A percentile compares a stretch with the other conserved stretches of the same genome.
Conservation (phyloP, 2,888 invertebrate genomes). For the Acronicta leporina region DNA sequence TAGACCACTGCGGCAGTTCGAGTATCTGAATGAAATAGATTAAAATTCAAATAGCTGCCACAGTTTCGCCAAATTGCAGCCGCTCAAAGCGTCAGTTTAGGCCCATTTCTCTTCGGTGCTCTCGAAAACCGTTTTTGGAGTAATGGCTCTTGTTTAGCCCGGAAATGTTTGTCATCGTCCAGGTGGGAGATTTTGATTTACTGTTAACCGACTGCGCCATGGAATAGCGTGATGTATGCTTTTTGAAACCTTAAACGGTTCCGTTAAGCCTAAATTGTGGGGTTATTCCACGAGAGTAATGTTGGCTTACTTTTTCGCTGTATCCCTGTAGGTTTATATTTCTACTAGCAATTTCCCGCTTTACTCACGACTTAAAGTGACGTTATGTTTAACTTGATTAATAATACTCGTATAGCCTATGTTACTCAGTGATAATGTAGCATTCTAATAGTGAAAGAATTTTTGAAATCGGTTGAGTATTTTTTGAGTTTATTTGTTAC, state of each 20-base stretch:
- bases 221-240: conserved; percentile 32
- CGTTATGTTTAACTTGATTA: too few relatives aligned
- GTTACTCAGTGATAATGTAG: too few relatives aligned
- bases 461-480: too few relatives aligned
- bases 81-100: conserved; percentile 63
- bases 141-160: conserved; percentile 76
- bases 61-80: conserved; percentile 2
- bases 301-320: not conserved
- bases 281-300: not conserved
- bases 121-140: conserved; percentile 68
- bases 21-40: too few relatives aligned
- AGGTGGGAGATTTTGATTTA: conserved; percentile 72
- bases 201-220: conserved; percentile 39
- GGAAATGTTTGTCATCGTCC: conserved; percentile 76
- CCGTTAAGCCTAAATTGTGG: not conserved
- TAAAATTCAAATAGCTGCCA: not conserved
- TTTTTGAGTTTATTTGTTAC: too few relatives aligned
- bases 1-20: too few relatives aligned
- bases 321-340: too few relatives aligned
- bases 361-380: too few relatives aligned
- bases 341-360: too few relatives aligned
- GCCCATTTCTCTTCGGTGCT: conserved; percentile 38
- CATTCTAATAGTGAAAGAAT: too few relatives aligned
- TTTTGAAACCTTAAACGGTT: conserved; percentile 7
- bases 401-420: too few relatives aligned